A percentile compares a stretch with the other conserved stretches of the same genome.
These are phyloP conservation scores for Piscicola geometra DNA, from an alignment of 2,888 invertebrate genomes.

Conservation along the genomic window DNA sequence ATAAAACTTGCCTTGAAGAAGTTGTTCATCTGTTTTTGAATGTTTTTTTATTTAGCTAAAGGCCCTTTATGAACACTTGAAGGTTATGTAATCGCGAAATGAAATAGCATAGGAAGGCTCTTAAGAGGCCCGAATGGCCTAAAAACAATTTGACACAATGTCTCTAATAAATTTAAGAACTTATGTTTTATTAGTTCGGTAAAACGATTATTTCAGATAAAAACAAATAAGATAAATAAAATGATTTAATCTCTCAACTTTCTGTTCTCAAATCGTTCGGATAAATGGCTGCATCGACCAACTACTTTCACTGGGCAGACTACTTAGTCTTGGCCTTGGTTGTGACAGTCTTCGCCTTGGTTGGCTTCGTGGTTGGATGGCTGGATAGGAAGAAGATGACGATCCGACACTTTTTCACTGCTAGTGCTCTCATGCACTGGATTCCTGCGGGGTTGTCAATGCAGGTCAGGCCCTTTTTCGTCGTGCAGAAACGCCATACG, in stretches of 20 bases:
- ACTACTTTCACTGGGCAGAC: slow-evolving; percentile 47
- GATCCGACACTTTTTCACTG: slow-evolving; percentile 47
- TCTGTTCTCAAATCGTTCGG: no score
- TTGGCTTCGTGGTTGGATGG: slow-evolving; percentile 47
- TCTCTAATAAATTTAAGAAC: neutral
- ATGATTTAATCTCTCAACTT: neutral
- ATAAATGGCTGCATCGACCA: slow-evolving; percentile 26
- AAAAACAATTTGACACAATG: no score
- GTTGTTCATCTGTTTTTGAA: no score
- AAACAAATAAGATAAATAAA: neutral
- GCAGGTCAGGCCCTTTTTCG: slow-evolving; percentile 42
- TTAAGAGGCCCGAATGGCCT: no score
- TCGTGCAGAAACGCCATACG: no score
- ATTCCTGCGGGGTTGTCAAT: slow-evolving; percentile 47
- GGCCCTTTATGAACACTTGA: no score
- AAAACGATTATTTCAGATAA: neutral
- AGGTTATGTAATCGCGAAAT: no score
- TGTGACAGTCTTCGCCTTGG: slow-evolving; percentile 45
- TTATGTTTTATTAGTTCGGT: neutral
- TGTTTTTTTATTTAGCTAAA: no score
- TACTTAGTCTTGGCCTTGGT: slow-evolving; percentile 47
- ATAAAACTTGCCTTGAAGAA: no score
- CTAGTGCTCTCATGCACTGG: slow-evolving; percentile 46
- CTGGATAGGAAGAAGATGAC: slow-evolving; percentile 40
- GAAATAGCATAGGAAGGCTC: no score